Evolutionary conservation across 2,797 vertebrate species (phyloP), one percentile per base, ranked within the genome.

Genomic region (Pseudochromis fuscus): DNA sequence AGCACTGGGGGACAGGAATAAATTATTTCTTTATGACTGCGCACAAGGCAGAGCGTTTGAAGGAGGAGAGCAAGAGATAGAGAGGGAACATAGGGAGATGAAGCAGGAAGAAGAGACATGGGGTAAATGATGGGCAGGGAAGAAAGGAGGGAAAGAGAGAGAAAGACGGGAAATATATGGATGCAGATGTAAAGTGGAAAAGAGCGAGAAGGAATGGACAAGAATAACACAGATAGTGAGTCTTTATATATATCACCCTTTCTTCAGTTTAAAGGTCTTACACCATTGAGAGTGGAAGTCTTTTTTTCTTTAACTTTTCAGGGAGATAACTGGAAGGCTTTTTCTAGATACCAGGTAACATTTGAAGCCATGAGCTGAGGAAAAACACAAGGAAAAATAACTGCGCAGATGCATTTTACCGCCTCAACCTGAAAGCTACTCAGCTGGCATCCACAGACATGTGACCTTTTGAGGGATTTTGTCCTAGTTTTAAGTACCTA

Each of bases 1-100:
- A 70, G 65, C 79, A 65, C 77, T 77, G 60, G 61, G 69, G 79
- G 81, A 84, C 52, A 58, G 75, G 79, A 88, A 90, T 90, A 87
- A 72, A 93, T 93, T 87, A 91, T 91, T 88, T 91, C 81, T 92
- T 87, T 91, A 86, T 89, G 86, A 83, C 83, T 85, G 87, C 46
- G 21, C 89, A 89, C 73, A 75, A 77, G 86, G 83, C 83, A 81
- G 64, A 85, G 81, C 45, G 18, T 89, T 84, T 83, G 77, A 82
- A 73, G 50, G 64, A 75, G 67, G 67, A 33, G 53, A 68, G 70
- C 57, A 53, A 15, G 46, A 67, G 49, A 77, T 55, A 64, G 68
- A 61, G 71, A 62, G 75, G 27, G 57, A 59, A 64, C 75, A 67
- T 51, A 63, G 65, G 67, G 74, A 85, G 84, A 79, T 62, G 82